Evolutionary conservation across 1,140 invertebrate genomes (phyloP), one percentile per base, ranked within the genome.

Genomic region (Bombyx mandarina): DNA sequence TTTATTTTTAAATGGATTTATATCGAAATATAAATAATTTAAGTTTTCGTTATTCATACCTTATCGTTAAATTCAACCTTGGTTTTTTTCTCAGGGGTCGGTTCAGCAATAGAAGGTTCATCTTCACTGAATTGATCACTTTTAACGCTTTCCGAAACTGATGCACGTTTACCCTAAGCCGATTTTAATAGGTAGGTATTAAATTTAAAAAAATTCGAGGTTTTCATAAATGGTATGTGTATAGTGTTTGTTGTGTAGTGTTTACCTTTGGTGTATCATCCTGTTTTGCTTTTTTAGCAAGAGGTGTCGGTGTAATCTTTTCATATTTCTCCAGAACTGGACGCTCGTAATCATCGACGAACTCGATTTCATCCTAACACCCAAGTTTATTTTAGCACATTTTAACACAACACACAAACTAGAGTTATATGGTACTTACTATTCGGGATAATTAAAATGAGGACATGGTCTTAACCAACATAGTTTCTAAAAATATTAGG

Each of bases 281-380:
- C 65, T 82, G 75, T 73, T 77, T 87, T 52, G 69, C 57, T 82
- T 81, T 87, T 79, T 88, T 88, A 71, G 79, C 74, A 7, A 86
- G 74, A 60, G 86, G 82, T 64, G 86, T 85, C 35, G 84, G 81
- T 76, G 82, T 73, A 64, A 89, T 87, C 64, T 86, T 89, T 79
- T 90, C 89, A 62, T 89, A 90, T 69, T 89, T 90, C 70, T 90
- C 89, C 62, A 90, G 75, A 52, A 86, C 83, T 4, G 90, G 89
- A 54, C 89, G 78, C 79, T 90, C 90, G 67, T 91, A 91, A 81
- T 94, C 93, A 26, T 88, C 86, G 63, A 83, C 82, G 66, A 88
- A 86, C 60, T 87, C 82, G 60, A 83, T 79, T 71, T 89, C 88
- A 22, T 91, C 89, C 71, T 86, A 86, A 60, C 66, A 35, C 73